A percentile compares a stretch with the other conserved stretches of the same genome.
phyloP scores from a whole-genome alignment of 64 coral and sea anemone species.

The Porites lutea region DNA sequence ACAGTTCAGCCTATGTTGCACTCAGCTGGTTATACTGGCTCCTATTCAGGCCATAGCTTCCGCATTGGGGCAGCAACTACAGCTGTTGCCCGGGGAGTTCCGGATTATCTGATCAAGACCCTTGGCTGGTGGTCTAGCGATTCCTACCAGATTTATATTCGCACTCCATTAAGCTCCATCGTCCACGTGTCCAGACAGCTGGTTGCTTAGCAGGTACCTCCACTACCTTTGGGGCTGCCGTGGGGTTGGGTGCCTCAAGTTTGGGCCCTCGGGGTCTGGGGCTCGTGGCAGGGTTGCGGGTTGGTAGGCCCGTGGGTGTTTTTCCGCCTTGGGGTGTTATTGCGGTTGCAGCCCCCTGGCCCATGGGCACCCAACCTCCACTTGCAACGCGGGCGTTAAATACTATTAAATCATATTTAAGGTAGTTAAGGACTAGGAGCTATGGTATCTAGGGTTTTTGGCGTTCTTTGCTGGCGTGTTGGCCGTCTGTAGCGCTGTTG shows the following conservation, averaged over 20 bases:
- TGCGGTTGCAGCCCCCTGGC: too few relatives aligned
- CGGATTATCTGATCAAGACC: slow-evolving; percentile 23
- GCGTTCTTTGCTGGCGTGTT: too few relatives aligned
- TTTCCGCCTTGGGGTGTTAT: too few relatives aligned
- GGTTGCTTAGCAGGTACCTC: neutral
- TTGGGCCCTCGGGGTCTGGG: neutral
- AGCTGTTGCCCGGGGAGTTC: neutral
- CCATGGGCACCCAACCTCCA: too few relatives aligned
- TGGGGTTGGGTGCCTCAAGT: neutral
- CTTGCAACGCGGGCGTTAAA: too few relatives aligned
- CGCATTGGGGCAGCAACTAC: slow-evolving; percentile 39
- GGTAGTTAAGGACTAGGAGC: too few relatives aligned
- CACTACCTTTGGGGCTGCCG: neutral
- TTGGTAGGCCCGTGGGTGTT: too few relatives aligned
- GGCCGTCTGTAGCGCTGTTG: too few relatives aligned
- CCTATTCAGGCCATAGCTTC: slow-evolving; percentile 27
- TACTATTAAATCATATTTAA: too few relatives aligned
- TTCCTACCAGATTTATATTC: slow-evolving; percentile 8
- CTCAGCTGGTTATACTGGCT: neutral
- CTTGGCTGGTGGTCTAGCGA: slow-evolving; percentile 34
- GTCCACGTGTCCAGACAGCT: neutral
- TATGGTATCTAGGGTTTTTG: too few relatives aligned
- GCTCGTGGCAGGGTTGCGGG: neutral
- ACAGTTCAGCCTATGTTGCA: neutral
- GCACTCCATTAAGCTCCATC: neutral